A percentile compares a stretch with the other conserved stretches of the same genome.
These are phyloP conservation scores for Clarias macrocephalus DNA, from an alignment of 2,113 vertebrate genomes.

Conservation along the genomic window DNA sequence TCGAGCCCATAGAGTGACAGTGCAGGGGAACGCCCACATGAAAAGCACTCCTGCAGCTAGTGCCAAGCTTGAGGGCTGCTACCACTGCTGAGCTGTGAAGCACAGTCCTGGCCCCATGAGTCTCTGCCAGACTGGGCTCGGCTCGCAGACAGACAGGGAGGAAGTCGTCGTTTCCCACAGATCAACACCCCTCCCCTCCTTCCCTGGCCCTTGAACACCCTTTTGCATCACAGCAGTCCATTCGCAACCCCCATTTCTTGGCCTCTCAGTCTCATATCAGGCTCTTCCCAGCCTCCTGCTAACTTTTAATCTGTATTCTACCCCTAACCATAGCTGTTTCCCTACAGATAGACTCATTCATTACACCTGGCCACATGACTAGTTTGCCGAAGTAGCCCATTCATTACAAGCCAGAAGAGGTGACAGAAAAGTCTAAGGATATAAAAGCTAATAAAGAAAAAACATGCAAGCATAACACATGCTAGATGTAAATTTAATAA, in stretches of 20 bases:
- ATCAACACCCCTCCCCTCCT: conserved; percentile 51
- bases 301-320: conserved; percentile 26
- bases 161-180: conserved; percentile 67
- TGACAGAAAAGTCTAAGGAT: not conserved
- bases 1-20: conserved; percentile 55
- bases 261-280: conserved; percentile 43
- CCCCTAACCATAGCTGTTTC: conserved; percentile 7
- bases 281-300: conserved; percentile 36
- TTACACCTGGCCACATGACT: conserved; percentile 29
- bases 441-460: not conserved
- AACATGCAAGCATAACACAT: conserved; percentile 12
- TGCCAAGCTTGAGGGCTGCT: conserved; percentile 53
- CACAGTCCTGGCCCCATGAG: conserved; percentile 46
- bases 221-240: conserved; percentile 43
- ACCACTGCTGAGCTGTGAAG: conserved; percentile 49
- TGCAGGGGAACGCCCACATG: conserved; percentile 55
- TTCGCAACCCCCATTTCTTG: conserved; percentile 18
- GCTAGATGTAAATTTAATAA: not conserved
- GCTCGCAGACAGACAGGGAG: conserved; percentile 60
- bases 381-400: conserved; percentile 5
- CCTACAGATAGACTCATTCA: conserved; percentile 29
- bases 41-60: conserved; percentile 46
- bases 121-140: conserved; percentile 55
- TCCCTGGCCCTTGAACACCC: conserved; percentile 31
- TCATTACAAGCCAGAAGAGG: not conserved